Evolutionary conservation across 2,888 invertebrate species (phyloP), one percentile per base, ranked within the genome.

Genomic region (Gymnocheta viridis): DNA sequence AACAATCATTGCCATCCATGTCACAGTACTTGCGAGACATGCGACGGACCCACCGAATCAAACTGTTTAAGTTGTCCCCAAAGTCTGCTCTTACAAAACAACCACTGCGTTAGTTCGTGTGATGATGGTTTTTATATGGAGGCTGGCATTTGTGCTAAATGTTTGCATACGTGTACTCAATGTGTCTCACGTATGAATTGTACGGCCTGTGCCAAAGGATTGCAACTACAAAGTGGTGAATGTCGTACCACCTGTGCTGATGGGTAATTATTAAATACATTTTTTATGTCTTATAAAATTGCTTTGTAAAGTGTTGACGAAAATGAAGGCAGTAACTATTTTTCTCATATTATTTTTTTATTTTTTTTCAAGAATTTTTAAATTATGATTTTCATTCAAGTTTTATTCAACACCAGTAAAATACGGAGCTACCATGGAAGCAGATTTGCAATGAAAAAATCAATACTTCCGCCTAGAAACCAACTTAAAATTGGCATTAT

Each of bases 161-260:
- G 98, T 89, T 92, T 96, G 86, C 96, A 96, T 90, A 96, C 96
- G 3, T 97, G 97, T 91, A 93, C 94, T 0, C 94, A 94, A 64
- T 97, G 97, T 91, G 94, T 95, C 4, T 95, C 96, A 0, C 94
- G 96, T 69, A 93, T 95, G 77, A 96, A 96, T 91, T 97, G 97
- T 89, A 96, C 96, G 0, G 93, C 94, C 27, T 97, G 97, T 89
- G 93, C 94, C n/a, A 94, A 94, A 70, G 95, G 96, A 0, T 92
- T 97, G 87, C 94, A 96, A 88, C 92, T 97, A 67, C 96, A 97
- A 92, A 96, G 96, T 85, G 97, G 97, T 35, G 95, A 96, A 83
- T 97, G 97, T 90, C 93, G 95, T 77, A 95, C 96, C 1, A 94
- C 96, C 2, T 97, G 97, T 88, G 96, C 96, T 67, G 94, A 93